Conservation (phyloP, 2,797 vertebrate genomes). For the Sorex maritimensis region DNA sequence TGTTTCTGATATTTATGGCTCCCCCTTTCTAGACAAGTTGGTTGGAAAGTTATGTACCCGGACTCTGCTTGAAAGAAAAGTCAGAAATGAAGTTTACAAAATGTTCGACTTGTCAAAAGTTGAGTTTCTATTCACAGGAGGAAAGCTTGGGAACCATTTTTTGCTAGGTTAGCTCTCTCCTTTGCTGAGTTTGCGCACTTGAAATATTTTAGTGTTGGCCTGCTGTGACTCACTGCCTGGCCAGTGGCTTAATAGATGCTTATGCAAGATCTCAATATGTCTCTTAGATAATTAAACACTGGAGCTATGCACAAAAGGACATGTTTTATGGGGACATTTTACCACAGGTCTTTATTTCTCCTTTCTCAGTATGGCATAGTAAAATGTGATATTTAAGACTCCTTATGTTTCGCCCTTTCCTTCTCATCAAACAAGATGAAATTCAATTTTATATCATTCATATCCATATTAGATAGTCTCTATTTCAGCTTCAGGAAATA, state of each 20-base stretch:
- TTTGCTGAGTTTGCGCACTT: slow-evolving; percentile 76
- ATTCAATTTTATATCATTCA: slow-evolving; percentile 38
- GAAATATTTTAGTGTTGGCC: slow-evolving; percentile 69
- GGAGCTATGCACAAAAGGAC: slow-evolving; percentile 41
- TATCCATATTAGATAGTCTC: slow-evolving; percentile 49
- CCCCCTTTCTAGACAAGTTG: slow-evolving; percentile 59
- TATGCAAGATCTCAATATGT: slow-evolving; percentile 48
- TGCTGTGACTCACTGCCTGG: slow-evolving; percentile 72
- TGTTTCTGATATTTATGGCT: slow-evolving; percentile 67
- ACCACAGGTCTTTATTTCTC: slow-evolving; percentile 57
- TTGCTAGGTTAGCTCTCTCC: slow-evolving; percentile 69
- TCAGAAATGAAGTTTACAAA: slow-evolving; percentile 55
- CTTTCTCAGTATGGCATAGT: slow-evolving; percentile 59
- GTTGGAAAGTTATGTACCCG: slow-evolving; percentile 63
- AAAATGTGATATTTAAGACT: slow-evolving; percentile 60
- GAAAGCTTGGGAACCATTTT: background rate
- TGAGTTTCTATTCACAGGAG: slow-evolving; percentile 54
- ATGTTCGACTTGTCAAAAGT: slow-evolving; percentile 67
- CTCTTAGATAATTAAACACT: slow-evolving; percentile 76
- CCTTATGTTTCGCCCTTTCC: slow-evolving; percentile 49
- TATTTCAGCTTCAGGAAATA: slow-evolving; percentile 58
- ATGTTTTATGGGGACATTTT: slow-evolving; percentile 62
- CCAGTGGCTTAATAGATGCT: slow-evolving; percentile 70
- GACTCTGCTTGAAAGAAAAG: slow-evolving; percentile 64
- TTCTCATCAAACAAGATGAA: slow-evolving; percentile 46